Evolutionary conservation across 1,140 invertebrate species (phyloP).

Genomic region (Tetramorium parvispinum): DNA sequence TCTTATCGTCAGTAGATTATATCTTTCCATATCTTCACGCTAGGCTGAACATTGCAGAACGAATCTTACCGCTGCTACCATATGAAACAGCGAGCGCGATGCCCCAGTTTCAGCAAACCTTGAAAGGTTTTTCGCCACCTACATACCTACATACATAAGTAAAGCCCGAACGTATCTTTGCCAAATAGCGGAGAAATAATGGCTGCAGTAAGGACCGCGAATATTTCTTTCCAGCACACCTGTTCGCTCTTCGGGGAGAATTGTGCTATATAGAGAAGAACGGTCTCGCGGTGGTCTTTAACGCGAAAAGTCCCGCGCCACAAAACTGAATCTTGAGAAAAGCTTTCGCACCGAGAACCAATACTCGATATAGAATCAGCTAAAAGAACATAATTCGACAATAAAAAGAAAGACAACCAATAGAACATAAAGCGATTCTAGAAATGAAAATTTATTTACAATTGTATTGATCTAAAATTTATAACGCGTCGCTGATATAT

Average conservation of each 20-base stretch:
- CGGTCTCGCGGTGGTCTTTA: conserved; percentile 9
- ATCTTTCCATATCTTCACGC: conserved; percentile 20
- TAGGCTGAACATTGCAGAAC: conserved; percentile 22
- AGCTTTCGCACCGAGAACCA: neutral
- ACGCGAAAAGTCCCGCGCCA: neutral
- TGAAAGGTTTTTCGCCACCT: conserved; percentile 57
- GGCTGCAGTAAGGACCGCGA: conserved; percentile 9
- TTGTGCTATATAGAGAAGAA: neutral
- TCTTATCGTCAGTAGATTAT: conserved; percentile 46
- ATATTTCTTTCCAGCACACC: conserved; percentile 59
- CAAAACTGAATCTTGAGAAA: neutral
- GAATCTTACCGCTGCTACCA: conserved; percentile 5
- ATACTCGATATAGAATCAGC: neutral
- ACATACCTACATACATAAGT: neutral
- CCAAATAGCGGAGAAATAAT: conserved; percentile 41
- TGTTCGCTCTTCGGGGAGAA: conserved; percentile 33
- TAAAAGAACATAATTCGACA: neutral
- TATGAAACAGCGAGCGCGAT: conserved; percentile 6
- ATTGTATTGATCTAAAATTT: neutral
- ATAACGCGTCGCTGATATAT: neutral
- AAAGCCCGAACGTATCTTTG: conserved; percentile 5
- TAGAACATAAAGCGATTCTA: too few relatives aligned
- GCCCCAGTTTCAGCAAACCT: conserved; percentile 59
- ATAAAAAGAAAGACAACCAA: neutral
- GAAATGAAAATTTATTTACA: neutral